Evolutionary conservation across 2,113 vertebrate species (phyloP).

Genomic region (Mus musculus): DNA sequence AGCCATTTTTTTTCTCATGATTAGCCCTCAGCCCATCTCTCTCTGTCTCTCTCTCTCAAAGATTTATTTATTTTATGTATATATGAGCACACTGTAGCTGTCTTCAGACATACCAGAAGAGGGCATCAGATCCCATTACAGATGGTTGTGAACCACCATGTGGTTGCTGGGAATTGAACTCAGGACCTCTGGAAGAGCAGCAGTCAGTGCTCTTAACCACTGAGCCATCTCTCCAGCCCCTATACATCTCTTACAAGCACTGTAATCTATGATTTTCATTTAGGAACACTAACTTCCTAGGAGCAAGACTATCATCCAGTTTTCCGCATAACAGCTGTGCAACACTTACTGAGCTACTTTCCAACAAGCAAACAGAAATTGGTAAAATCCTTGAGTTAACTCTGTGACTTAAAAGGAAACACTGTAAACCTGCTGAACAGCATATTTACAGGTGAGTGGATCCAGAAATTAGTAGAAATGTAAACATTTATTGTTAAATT

Average conservation of each 20-base stretch:
- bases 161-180: too few relatives aligned
- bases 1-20: neutral
- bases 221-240: too few relatives aligned
- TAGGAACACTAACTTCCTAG: neutral
- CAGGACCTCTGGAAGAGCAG: too few relatives aligned
- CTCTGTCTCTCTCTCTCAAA: too few relatives aligned
- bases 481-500: constrained; percentile 74
- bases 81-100: too few relatives aligned
- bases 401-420: constrained; percentile 26
- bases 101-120: too few relatives aligned
- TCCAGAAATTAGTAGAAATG: constrained; percentile 67
- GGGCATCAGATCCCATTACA: too few relatives aligned
- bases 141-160: too few relatives aligned
- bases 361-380: neutral
- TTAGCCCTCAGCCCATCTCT: too few relatives aligned
- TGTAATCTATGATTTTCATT: neutral
- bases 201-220: too few relatives aligned
- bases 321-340: neutral
- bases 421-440: constrained; percentile 16
- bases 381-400: constrained; percentile 39
- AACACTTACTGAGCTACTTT: neutral
- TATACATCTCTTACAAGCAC: neutral
- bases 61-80: too few relatives aligned
- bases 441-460: constrained; percentile 12
- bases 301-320: neutral